Evolutionary conservation across 2,797 vertebrate species (phyloP), one percentile per base, ranked within the genome.

Genomic region (Acrossocheilus fasciatus): DNA sequence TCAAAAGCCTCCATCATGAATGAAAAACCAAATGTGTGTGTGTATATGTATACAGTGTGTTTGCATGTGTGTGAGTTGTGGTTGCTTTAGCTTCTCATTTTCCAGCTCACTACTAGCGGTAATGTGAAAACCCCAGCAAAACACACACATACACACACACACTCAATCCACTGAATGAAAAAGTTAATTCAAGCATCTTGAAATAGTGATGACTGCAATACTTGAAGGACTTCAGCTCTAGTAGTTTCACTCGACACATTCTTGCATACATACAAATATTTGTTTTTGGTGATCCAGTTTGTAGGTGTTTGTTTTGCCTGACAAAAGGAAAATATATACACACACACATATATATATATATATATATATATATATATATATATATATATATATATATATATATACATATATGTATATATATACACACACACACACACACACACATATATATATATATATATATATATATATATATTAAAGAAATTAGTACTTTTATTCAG

Each of bases 61-160:
- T 57, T 74, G 66, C 64, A 45, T 78, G 62, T 75, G 74, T 80
- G 47, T 10, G 15, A 92, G 80, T 92, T 92, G 87, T 92, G 92
- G 92, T 92, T 94, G 92, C 92, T 91, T 89, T 90, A 90, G 92
- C 90, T 94, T 95, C 94, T 95, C 93, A 95, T 96, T 95, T 95
- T 95, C 95, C 94, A 95, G 94, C 94, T 93, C 94, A 95, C 90
- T 94, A 93, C 94, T 93, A 91, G 91, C 54, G 90, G 92, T 96
- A 95, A 95, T 95, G 92, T 93, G 93, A 94, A 93, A 93, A 91
- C 91, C 86, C 89, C 92, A 91, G 91, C 93, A 93, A 94, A 77
- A 89, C 85, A 83, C 87, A 80, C 87, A 82, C 88, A 82, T 85
- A 57, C 72, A 85, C 81, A 86, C 82, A 80, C 84, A 54, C 83